Percentiles rank a stretch among this genome's conserved stretches.
Conservation (phyloP, 2,797 vertebrate genomes). For the Okamejei kenojei region DNA sequence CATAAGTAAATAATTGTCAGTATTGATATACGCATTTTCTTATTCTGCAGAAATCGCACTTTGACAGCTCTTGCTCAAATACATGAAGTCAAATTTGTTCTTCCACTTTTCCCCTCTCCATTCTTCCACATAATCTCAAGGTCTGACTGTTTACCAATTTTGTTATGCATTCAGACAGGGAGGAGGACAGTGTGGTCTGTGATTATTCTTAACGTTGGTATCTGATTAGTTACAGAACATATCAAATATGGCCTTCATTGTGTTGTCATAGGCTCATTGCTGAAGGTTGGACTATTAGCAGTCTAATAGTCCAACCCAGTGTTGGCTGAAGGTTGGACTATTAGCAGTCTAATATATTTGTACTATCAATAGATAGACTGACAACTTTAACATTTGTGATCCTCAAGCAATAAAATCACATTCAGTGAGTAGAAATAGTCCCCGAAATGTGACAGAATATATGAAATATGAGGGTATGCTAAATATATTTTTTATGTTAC, state of each 20-base stretch:
- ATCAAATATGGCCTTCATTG: background rate
- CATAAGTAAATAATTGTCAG: conserved; percentile 31
- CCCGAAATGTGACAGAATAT: background rate
- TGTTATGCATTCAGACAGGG: background rate
- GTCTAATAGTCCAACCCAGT: too few relatives aligned
- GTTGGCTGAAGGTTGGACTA: background rate
- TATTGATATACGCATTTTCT: conserved; percentile 1
- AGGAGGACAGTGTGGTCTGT: background rate
- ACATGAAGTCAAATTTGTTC: background rate
- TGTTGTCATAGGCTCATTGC: background rate
- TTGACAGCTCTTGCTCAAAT: background rate
- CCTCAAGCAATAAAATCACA: background rate
- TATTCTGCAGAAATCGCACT: background rate
- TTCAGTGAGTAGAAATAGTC: background rate
- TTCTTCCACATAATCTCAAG: background rate
- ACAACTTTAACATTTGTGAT: background rate
- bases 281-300: background rate
- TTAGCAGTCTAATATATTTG: background rate
- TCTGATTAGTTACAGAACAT: background rate
- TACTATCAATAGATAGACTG: background rate
- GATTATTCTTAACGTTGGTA: background rate
- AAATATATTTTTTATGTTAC: background rate
- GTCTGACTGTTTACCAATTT: background rate
- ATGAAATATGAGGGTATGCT: background rate
- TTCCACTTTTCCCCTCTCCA: background rate